A percentile compares a stretch with the other conserved stretches of the same genome.
Evolutionary conservation across 2,797 vertebrate genomes (phyloP).

Genomic region (Trichosurus vulpecula): DNA sequence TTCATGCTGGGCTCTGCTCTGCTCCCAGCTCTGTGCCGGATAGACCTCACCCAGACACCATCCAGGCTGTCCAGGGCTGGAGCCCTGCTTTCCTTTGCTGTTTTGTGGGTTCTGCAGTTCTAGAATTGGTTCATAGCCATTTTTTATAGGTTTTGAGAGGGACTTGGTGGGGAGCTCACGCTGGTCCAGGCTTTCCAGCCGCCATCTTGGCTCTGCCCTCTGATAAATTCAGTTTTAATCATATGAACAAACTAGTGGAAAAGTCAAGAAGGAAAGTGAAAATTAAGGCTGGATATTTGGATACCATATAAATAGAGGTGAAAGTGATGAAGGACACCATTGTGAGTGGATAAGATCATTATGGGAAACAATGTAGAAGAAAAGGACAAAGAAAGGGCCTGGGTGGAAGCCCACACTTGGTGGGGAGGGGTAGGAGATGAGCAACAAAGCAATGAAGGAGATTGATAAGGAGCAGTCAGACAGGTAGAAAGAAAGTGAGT

Average conservation of each 20-base stretch:
- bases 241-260: not conserved
- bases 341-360: not conserved
- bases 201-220: no score
- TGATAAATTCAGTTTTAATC: not conserved
- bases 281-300: not conserved
- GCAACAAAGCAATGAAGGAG: not conserved
- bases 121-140: no score
- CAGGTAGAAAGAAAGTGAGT: not conserved
- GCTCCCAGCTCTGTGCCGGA: no score
- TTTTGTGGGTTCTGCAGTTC: no score
- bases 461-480: not conserved
- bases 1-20: no score
- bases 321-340: not conserved
- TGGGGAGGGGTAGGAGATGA: not conserved
- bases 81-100: no score
- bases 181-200: no score
- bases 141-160: no score
- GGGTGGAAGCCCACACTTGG: not conserved
- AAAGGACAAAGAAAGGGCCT: not conserved
- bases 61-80: no score
- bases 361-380: not conserved
- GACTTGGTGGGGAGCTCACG: no score
- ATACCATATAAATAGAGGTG: not conserved
- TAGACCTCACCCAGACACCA: no score
- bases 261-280: not conserved